A percentile compares a stretch with the other conserved stretches of the same genome.
Evolutionary conservation across 2,797 vertebrate genomes (phyloP).

Genomic region (Ptychobarbus kaznakovi): DNA sequence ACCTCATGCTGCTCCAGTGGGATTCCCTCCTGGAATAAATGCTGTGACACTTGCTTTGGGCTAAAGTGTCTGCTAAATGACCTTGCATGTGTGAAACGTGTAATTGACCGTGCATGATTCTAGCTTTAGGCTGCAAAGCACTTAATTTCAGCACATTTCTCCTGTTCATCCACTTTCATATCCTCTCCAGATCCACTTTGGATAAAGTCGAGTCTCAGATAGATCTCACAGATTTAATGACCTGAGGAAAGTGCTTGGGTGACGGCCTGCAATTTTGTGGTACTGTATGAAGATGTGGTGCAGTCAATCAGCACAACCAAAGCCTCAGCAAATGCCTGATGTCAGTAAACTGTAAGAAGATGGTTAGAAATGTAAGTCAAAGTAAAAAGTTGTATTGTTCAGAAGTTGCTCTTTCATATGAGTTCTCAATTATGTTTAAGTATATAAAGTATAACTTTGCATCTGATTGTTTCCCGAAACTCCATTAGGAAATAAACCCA

Average conservation of each 20-base stretch:
- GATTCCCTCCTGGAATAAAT: neutral
- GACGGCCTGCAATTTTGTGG: constrained; percentile 47
- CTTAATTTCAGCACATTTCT: constrained; percentile 16
- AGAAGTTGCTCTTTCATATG: neutral
- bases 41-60: neutral
- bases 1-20: neutral
- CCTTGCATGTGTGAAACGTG: neutral
- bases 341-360: neutral
- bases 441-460: constrained; percentile 4
- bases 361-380: neutral
- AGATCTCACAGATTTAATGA: neutral
- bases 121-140: neutral
- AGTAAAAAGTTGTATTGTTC: neutral
- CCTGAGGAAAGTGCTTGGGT: constrained; percentile 26
- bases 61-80: neutral
- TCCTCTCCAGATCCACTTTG: constrained; percentile 16
- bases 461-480: neutral
- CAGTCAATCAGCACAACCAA: neutral
- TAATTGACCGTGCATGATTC: neutral
- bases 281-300: constrained; percentile 9
- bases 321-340: constrained; percentile 9
- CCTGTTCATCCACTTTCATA: neutral
- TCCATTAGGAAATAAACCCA: neutral
- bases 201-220: neutral
- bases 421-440: neutral